Percentiles rank a stretch among this genome's conserved stretches.
Conservation (phyloP, 2,888 invertebrate species). For the Busseola fusca region DNA sequence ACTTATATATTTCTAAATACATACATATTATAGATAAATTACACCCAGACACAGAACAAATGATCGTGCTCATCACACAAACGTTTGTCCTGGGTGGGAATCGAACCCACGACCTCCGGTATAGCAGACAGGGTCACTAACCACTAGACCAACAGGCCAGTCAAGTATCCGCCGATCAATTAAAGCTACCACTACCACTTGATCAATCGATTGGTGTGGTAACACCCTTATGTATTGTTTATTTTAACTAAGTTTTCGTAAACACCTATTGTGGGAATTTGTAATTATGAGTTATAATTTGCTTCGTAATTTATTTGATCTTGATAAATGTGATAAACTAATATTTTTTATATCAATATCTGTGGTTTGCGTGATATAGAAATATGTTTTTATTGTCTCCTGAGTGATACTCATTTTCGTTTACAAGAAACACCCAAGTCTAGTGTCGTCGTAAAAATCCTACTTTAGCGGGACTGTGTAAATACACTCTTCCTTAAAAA, state of each 20-base stretch:
- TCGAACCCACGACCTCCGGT: too few relatives aligned
- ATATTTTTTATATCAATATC: neutral
- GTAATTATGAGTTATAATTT: too few relatives aligned
- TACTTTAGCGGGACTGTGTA: constrained; percentile 20
- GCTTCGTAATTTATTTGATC: neutral
- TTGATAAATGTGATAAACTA: neutral
- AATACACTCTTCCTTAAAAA: constrained; percentile 40
- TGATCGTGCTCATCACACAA: too few relatives aligned
- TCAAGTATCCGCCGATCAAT: too few relatives aligned
- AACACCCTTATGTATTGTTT: neutral
- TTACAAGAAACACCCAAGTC: neutral
- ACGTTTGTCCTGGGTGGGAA: too few relatives aligned
- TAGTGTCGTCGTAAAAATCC: constrained; percentile 27
- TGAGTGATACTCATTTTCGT: neutral
- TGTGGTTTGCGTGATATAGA: neutral
- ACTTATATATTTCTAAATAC: too few relatives aligned
- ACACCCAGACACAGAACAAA: too few relatives aligned
- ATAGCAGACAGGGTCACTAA: too few relatives aligned
- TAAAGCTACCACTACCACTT: too few relatives aligned
- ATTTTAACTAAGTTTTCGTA: neutral
- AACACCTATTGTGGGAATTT: neutral
- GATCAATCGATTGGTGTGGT: too few relatives aligned
- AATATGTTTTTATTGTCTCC: neutral
- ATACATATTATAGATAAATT: too few relatives aligned
- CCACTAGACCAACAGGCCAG: too few relatives aligned